These are phyloP conservation scores for Anarsia innoxiella DNA, from an alignment of 2,888 invertebrate species.

Conservation along the genomic window DNA sequence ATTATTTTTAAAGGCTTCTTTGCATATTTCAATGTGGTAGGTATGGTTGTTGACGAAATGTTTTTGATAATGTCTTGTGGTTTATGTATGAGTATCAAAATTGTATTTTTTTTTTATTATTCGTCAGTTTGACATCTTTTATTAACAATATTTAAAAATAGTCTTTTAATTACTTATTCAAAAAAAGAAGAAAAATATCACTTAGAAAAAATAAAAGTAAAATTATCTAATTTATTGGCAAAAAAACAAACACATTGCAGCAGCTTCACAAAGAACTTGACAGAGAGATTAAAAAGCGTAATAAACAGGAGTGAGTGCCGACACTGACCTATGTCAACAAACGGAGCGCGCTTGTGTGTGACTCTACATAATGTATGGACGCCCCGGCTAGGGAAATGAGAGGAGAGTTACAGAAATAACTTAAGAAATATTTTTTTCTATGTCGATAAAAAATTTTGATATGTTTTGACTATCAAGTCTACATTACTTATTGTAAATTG, in stretches of 20 bases:
- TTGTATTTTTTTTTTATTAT: too few relatives aligned
- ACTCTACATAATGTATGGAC: constrained; percentile 20
- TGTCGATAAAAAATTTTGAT: neutral
- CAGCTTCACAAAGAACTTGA: constrained; percentile 10
- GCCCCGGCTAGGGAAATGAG: constrained; percentile 18
- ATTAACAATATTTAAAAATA: neutral
- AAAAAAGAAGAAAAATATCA: neutral
- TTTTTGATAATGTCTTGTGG: too few relatives aligned
- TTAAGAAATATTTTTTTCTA: too few relatives aligned
- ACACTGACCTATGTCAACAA: constrained; percentile 71
- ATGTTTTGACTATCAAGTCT: neutral
- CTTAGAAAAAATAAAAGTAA: too few relatives aligned
- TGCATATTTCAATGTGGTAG: too few relatives aligned
- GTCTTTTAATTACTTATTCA: neutral
- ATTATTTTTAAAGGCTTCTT: too few relatives aligned
- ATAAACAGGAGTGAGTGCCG: constrained; percentile 35
- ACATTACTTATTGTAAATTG: neutral
- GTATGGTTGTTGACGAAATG: too few relatives aligned
- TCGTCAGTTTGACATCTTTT: too few relatives aligned
- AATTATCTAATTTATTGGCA: too few relatives aligned
- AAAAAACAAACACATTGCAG: too few relatives aligned
- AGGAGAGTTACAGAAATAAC: too few relatives aligned
- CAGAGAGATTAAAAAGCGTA: constrained; percentile 34
- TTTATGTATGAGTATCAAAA: too few relatives aligned
- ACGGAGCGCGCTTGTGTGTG: constrained; percentile 34